These are phyloP conservation scores for Varecia variegata DNA, from an alignment of 2,797 vertebrate genomes.

Conservation along the genomic window DNA sequence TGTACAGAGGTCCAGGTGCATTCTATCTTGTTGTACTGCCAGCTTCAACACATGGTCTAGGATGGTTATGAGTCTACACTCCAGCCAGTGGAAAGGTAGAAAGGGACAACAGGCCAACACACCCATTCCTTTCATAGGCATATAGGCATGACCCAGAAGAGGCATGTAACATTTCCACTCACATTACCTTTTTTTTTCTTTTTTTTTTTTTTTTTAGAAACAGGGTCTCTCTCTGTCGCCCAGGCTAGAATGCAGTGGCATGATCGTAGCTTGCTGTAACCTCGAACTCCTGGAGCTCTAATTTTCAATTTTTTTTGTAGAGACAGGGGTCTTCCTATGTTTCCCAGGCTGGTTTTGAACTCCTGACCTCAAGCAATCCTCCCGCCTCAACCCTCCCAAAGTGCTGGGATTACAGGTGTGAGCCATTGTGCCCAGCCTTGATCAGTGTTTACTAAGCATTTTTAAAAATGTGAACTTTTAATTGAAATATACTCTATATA, in stretches of 20 bases:
- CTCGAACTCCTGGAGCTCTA: not conserved
- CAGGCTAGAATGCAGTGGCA: not conserved
- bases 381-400: not conserved
- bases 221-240: not conserved
- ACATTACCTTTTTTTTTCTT: not conserved
- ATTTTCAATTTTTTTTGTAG: not conserved
- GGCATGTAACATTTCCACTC: not conserved
- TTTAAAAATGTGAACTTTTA: not conserved
- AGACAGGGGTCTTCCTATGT: not conserved
- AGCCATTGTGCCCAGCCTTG: not conserved
- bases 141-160: not conserved
- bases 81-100: not conserved
- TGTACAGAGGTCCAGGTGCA: not conserved
- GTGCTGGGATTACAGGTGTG: not conserved
- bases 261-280: not conserved
- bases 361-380: not conserved
- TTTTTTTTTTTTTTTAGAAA: not conserved
- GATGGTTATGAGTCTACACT: not conserved
- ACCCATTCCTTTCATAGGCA: not conserved
- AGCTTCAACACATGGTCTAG: not conserved
- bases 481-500: not conserved
- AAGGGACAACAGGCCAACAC: not conserved
- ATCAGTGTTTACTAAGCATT: slow-evolving; percentile 5
- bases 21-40: not conserved
- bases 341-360: not conserved